Evolutionary conservation across 2,888 invertebrate species (phyloP), one percentile per base, ranked within the genome.

Genomic region (Xanthia togata): DNA sequence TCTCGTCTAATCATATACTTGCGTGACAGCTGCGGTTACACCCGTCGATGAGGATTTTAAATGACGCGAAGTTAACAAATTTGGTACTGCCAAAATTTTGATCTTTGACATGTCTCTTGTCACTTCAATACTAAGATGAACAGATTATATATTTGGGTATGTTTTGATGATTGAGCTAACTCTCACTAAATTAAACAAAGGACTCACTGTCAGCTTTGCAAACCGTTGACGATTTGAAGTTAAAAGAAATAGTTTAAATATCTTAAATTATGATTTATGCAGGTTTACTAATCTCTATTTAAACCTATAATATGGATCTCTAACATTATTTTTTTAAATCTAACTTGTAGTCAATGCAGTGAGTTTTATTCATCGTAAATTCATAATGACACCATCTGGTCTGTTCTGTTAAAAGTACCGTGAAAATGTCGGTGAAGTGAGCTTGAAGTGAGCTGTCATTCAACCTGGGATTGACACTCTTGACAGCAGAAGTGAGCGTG

Each of bases 11-110:
- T 85, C 72, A 77, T 86, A 64, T 64, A 71, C 38, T 47, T 20
- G 31, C 47, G 73, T 82, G 83, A 82, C 82, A 86, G 77, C 65
- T 35, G 72, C 17, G 44, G 70, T 55, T 64, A 73, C 72, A 71
- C 12, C 47, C 59, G 64, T 35, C 53, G 12, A 65, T 63, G 11
- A 35, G 86, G 31, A 83, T 83, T 83, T 69, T 73, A 35, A 57
- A 64, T 44, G 41, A 53, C 11, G 4, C 6, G 1, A 53, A 38
- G 26, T 53, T 50, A 41, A 31, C n/a, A 38, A 9, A 74, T 38
- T 53, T 38, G n/a, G n/a, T n/a, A 55, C 38, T 63, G 6, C 14
- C 14, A 26, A 47, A n/a, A 57, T 31, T n/a, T n/a, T 69, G 11
- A n/a, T 4, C 6, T 47, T 44, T 14, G 9, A n/a, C 2, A 0